Base-by-base conservation (phyloP, 2,797 vertebrate genomes). In the Chelon labrosus region DNA sequence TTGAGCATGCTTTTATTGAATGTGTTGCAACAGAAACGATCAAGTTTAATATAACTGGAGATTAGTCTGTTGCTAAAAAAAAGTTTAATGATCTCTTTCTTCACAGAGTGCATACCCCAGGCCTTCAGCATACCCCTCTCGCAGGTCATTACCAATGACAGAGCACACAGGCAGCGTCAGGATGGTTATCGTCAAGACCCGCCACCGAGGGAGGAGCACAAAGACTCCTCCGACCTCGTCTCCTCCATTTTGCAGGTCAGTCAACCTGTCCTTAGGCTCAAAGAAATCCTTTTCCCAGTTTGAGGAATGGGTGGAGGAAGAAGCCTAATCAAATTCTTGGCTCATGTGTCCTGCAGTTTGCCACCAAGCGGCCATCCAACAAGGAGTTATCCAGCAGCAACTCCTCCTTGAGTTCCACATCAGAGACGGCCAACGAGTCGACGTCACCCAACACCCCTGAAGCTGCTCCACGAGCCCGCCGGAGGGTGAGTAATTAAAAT, bases 371-470 rank as follows among this genome's bases (percentile, higher is more conserved):
- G 56, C 95, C 96, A 61, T 91, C 93, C 57, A 97, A 95, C 87
- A 98, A 96, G 91, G 97, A 98, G 93, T 92, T 98, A 72, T 98
- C 97, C 85, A 97, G 97, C 95, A 98, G 97, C 85, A 98, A 97
- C 93, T 98, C 97, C 85, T 98, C 97, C 85, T 95, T 98, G 83
- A 98, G 97, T 88, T 98, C 97, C 58, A 97, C 97, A 38, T 98
- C 97, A 1, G 97, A 98, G 93, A 98, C 96, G 2, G 96, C 96
- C 3, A 97, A 97, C 0, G 97, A 98, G 90, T 96, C 95, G 2
- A 96, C 96, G 2, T 97, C 97, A 3, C 97, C 97, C 2, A 97
- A 96, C 84, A 98, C 97, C 1, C 96, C 97, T 0, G 97, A 98
- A 78, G 95, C 95, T 1, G 94, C 96, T 0, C 97, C 97, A 0